A percentile compares a stretch with the other conserved stretches of the same genome.
Evolutionary conservation across 2,113 vertebrate species (phyloP).

Genomic region (Tetrax tetrax): DNA sequence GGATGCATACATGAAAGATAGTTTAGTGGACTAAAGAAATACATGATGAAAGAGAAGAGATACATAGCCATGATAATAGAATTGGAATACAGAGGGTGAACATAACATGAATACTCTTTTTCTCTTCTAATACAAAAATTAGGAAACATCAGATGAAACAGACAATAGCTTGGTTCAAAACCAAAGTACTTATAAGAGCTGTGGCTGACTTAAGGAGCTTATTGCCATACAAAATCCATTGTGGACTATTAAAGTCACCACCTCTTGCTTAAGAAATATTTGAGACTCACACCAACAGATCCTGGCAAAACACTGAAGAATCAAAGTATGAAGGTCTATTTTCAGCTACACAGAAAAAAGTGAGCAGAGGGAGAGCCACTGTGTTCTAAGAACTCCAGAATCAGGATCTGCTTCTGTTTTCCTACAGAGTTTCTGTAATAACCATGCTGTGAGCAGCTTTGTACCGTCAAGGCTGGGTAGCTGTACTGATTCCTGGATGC

Average conservation of each 20-base stretch:
- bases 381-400: not conserved
- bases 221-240: fast-evolving
- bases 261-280: not conserved
- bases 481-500: not conserved
- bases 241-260: not conserved
- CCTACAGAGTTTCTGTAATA: not conserved
- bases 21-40: not conserved
- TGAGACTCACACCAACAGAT: not conserved
- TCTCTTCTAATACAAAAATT: not conserved
- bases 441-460: fast-evolving
- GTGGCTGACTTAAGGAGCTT: not conserved
- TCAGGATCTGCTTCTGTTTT: not conserved
- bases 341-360: not conserved
- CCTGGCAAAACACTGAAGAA: not conserved
- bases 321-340: not conserved
- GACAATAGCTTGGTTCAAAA: not conserved
- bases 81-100: not conserved
- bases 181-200: not conserved
- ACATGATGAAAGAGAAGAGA: not conserved
- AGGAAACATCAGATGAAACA: not conserved
- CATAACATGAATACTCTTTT: not conserved
- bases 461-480: not conserved
- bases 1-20: not conserved
- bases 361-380: not conserved
- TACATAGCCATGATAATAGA: not conserved